A percentile compares a stretch with the other conserved stretches of the same genome.
These are phyloP conservation scores for Psilanteris sp. DNA, from an alignment of 1,140 invertebrate species.

Conservation along the genomic window DNA sequence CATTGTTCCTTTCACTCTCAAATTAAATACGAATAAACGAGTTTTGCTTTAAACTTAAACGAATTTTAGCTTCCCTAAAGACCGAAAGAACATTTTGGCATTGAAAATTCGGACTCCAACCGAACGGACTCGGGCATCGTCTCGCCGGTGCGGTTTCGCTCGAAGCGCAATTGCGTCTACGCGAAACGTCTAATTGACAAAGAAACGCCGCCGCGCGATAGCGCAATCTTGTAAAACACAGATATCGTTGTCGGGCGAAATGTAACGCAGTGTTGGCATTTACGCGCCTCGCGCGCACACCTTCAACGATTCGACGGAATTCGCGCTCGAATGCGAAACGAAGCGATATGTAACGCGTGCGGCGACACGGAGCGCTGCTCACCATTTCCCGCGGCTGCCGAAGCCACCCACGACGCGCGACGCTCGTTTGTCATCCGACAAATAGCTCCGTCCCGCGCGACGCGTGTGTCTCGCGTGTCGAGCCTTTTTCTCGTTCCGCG, in stretches of 20 bases:
- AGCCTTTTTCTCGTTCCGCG: slow-evolving; percentile 47
- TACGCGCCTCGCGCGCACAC: slow-evolving; percentile 50
- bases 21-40: no score
- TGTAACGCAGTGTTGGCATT: slow-evolving; percentile 42
- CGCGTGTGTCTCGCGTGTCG: slow-evolving; percentile 57
- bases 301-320: slow-evolving; percentile 61
- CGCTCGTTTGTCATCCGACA: slow-evolving; percentile 80
- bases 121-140: no score
- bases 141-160: no score
- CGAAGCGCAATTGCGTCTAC: no score
- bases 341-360: slow-evolving; percentile 73
- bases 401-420: slow-evolving; percentile 79
- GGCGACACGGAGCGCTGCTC: slow-evolving; percentile 78
- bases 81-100: no score
- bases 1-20: no score
- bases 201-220: background rate
- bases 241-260: slow-evolving; percentile 4
- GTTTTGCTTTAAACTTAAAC: no score
- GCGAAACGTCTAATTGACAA: no score
- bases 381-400: slow-evolving; percentile 77
- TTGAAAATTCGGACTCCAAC: no score
- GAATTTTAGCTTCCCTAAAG: no score
- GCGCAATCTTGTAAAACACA: slow-evolving; percentile 14
- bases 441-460: slow-evolving; percentile 71
- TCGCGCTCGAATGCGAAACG: slow-evolving; percentile 67